phyloP scores from a whole-genome alignment of 2,113 vertebrate species.

The Vanacampus margaritifer region DNA sequence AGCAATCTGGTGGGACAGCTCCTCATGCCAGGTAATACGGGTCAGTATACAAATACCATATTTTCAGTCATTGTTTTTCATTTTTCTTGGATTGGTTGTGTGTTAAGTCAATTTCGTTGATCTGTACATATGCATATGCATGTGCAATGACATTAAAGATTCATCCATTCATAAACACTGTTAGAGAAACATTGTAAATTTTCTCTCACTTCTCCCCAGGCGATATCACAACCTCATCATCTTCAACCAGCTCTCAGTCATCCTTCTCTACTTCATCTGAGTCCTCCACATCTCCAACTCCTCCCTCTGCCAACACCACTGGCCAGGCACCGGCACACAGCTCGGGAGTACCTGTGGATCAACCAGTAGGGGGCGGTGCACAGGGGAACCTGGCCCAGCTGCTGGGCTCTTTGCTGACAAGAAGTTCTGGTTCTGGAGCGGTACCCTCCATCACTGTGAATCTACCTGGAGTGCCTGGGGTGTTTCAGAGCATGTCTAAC shows the following conservation, averaged over 20 bases:
- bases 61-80: too few relatives aligned
- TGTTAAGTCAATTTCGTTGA: too few relatives aligned
- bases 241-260: constrained; percentile 21
- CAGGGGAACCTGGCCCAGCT: constrained; percentile 66
- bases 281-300: constrained; percentile 44
- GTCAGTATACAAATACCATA: too few relatives aligned
- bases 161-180: too few relatives aligned
- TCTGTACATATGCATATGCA: too few relatives aligned
- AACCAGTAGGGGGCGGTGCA: constrained; percentile 52
- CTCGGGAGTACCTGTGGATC: constrained; percentile 51
- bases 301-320: constrained; percentile 60
- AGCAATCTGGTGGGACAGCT: constrained; percentile 83
- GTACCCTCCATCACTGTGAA: constrained; percentile 80
- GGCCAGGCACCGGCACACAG: constrained; percentile 42
- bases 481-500: constrained; percentile 80
- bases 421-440: constrained; percentile 49
- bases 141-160: too few relatives aligned
- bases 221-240: constrained; percentile 17
- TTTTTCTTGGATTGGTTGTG: too few relatives aligned
- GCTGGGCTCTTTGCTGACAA: constrained; percentile 74
- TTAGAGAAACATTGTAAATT: too few relatives aligned
- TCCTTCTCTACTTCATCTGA: too few relatives aligned
- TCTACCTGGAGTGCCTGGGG: constrained; percentile 70
- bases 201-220: constrained; percentile 44
- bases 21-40: constrained; percentile 77